Evolutionary conservation across 2,113 vertebrate genomes (phyloP), one percentile per base, ranked within the genome.

Genomic region (Daubentonia madagascariensis): DNA sequence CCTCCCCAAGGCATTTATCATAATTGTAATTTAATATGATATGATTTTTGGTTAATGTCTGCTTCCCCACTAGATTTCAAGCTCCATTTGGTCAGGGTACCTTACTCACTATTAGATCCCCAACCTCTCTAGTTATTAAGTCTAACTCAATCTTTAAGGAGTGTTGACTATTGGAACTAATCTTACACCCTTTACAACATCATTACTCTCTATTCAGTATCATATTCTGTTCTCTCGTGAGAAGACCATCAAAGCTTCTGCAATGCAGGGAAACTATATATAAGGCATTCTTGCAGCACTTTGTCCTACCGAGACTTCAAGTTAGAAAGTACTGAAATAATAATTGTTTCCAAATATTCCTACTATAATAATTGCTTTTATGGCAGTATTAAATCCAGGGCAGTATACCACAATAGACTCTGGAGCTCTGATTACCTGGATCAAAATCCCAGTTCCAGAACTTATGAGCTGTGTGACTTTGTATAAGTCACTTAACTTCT

Each of bases 101-200:
- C 30, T 30, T 50, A 75, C 28, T 37, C 7, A 17, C 6, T 32
- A 43, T 16, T 85, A 40, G 9, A 83, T 68, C 23, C 23, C n/a
- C 37, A 79, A 52, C 14, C 16, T 92, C 59, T 68, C 61, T 89
- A 17, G 16, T 65, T 89, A 63, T 76, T 94, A 79, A 85, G n/a
- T 70, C 67, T 32, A 54, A 61, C 23, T 48, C 20, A 68, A 28
- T 72, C 6, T 45, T 95, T 85, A 88, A 23, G 61, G 30, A 63
- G 4, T 70, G 17, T 43, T 43, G 45, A n/a, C n/a, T 54, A 22
- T 65, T 48, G 50, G 1, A 48, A 45, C 28, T 52, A 59, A 50
- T 84, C 45, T 50, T 35, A 35, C 57, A 11, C 10, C 54, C 28
- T 70, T 86, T 48, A 89, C 12, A 89, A 57, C 11, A n/a, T 43